These are phyloP conservation scores for Motacilla alba DNA, from an alignment of 2,113 vertebrate genomes.

Conservation along the genomic window DNA sequence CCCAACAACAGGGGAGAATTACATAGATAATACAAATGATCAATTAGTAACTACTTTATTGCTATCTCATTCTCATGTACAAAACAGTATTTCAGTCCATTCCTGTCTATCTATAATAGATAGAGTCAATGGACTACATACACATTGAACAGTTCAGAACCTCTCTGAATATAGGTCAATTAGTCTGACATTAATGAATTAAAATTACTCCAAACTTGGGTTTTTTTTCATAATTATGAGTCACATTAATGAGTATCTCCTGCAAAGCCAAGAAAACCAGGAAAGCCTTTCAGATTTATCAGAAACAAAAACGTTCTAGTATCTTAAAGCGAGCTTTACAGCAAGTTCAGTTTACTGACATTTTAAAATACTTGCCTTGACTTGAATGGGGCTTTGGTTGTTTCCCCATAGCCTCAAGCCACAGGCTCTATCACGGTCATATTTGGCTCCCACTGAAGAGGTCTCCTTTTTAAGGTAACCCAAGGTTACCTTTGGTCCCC, in stretches of 20 bases:
- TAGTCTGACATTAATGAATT: not conserved
- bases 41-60: not conserved
- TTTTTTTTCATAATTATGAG: not conserved
- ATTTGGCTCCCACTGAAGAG: not conserved
- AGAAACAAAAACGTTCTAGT: not conserved
- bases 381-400: not conserved
- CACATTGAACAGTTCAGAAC: not conserved
- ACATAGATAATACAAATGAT: not conserved
- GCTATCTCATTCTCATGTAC: not conserved
- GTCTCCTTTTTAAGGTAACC: not conserved
- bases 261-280: not conserved
- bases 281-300: not conserved
- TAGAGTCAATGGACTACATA: not conserved
- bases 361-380: not conserved
- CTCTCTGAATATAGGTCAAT: not conserved
- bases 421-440: not conserved
- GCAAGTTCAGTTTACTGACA: not conserved
- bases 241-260: not conserved
- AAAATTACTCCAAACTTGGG: not conserved
- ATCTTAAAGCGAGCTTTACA: not conserved
- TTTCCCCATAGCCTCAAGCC: not conserved
- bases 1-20: not conserved
- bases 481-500: not conserved
- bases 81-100: not conserved
- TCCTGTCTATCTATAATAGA: not conserved